Evolutionary conservation across 2,888 invertebrate genomes (phyloP), one percentile per base, ranked within the genome.

Genomic region (Catocala sponsa): DNA sequence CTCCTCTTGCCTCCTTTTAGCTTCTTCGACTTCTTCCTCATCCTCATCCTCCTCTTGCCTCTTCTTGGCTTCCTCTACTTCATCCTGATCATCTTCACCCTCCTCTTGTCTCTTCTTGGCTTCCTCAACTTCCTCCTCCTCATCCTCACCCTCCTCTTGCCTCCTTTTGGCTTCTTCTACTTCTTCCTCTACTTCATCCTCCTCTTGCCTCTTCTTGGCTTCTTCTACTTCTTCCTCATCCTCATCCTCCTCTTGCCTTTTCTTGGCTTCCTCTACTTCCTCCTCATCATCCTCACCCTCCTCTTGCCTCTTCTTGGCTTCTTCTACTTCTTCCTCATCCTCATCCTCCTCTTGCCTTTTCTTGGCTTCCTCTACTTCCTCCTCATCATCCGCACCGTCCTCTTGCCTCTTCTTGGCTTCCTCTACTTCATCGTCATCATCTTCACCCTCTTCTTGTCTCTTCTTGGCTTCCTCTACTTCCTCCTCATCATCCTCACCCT

Each of bases 101-200:
- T 59, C 58, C n/a, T 66, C 65, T 11, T 32, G 52, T 25, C 63
- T 58, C 15, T 59, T 65, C n/a, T 38, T 55, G 5, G 13, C 7
- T 25, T 41, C 61, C 6, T 25, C 25, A 2, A 25, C 4, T 25
- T 25, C 25, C 1, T 25, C 25, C 4, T 25, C 25, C 1, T 42
- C 57, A 5, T 65, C 59, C 7, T 67, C 63, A 44, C 65, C 32
- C 58, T 71, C 65, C 63, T 72, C 59, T 70, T 75, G 61, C 59
- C 5, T 66, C 15, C 41, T 56, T 35, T 56, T 62, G 13, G 50
- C 12, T 50, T 63, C 59, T n/a, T 70, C 56, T 6, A 5, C 25
- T 43, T 54, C 55, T 47, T 62, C 62, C 11, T 47, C 52, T 0
- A 56, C 61, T 13, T 61, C 62, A 11, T 41, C 11, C 33, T 55